Percentiles rank a stretch among this genome's conserved stretches.
phyloP scores from a whole-genome alignment of 1,140 invertebrate species.

The Mercenaria mercenaria region DNA sequence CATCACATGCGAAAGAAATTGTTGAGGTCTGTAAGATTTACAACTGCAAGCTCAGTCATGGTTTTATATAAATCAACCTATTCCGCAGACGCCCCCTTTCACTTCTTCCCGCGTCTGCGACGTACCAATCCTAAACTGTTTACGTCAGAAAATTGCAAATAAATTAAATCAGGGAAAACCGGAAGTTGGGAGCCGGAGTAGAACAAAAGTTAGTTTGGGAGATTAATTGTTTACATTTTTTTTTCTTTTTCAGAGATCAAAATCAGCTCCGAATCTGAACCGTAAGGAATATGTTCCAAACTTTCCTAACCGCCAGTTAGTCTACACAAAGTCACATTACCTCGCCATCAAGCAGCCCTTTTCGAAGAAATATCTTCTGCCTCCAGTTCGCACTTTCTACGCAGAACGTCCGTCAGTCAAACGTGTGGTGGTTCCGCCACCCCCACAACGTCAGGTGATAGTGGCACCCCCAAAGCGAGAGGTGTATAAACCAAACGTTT shows the following conservation, averaged over 20 bases:
- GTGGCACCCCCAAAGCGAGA: neutral
- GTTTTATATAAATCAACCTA: no score
- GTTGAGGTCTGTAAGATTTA: no score
- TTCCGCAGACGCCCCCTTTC: no score
- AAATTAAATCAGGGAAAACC: no score
- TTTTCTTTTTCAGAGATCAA: slow-evolving; percentile 36
- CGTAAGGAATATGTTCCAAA: neutral
- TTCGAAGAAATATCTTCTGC: slow-evolving; percentile 45
- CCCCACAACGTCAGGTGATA: neutral
- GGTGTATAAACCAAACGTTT: neutral
- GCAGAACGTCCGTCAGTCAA: neutral
- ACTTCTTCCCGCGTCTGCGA: no score
- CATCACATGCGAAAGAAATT: no score
- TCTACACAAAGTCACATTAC: slow-evolving; percentile 50
- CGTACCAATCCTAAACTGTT: no score
- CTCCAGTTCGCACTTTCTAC: slow-evolving; percentile 16
- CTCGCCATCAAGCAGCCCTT: slow-evolving; percentile 45
- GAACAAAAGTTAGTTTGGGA: no score
- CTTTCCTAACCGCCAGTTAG: neutral
- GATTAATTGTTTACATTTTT: no score
- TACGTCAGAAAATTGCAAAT: no score
- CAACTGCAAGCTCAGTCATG: no score
- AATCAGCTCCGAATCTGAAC: slow-evolving; percentile 21
- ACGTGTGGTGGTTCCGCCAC: neutral
- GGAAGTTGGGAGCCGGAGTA: no score